Base-by-base conservation (phyloP, 2,113 vertebrate species). In the Ciconia maguari region DNA sequence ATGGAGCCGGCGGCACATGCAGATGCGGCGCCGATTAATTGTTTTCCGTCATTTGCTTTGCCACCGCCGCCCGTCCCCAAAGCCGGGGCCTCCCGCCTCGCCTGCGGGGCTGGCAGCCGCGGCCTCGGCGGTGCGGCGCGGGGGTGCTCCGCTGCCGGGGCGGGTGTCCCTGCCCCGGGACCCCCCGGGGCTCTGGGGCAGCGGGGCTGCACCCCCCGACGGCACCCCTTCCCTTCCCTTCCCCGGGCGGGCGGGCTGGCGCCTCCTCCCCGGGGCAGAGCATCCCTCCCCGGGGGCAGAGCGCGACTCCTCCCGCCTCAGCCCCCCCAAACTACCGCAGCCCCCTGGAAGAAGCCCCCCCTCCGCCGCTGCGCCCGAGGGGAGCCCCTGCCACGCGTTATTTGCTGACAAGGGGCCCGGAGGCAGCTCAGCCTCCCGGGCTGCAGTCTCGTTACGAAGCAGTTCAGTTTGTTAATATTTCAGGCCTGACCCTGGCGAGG, bases 401-500 rank as follows among this genome's bases (percentile, higher is more conserved):
- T 96, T 96, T 95, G 92, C 97, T 96, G 94, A 92, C 97, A 95
- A 86, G 90, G 74, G 94, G 89, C 85, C 81, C 78, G 88, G 55
- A 90, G 89, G 92, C 91, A 29, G 93, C 80, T 65, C 91, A 83
- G 87, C 96, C 97, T 90, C 70, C 74, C 89, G 91, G 94, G 87
- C 58, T 86, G 95, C 76, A 9, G 72, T 16, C 84, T 90, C 94
- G 93, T 97, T 96, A 96, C 96, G 95, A 97, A 96, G 97, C 97
- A 94, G 91, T 93, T 92, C 71, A 14, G 93, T 93, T 95, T 94
- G 97, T 95, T 97, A 97, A 97, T 97, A 97, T 97, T 96, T 97
- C 95, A 97, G 88, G 93, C 91, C 89, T 95, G 94, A 97, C 91
- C 95, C 96, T 44, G 92, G 75, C 76, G 65, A 62, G 92, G 61